Conservation (phyloP, 2,113 vertebrate genomes). For the Onychostruthus taczanowskii region DNA sequence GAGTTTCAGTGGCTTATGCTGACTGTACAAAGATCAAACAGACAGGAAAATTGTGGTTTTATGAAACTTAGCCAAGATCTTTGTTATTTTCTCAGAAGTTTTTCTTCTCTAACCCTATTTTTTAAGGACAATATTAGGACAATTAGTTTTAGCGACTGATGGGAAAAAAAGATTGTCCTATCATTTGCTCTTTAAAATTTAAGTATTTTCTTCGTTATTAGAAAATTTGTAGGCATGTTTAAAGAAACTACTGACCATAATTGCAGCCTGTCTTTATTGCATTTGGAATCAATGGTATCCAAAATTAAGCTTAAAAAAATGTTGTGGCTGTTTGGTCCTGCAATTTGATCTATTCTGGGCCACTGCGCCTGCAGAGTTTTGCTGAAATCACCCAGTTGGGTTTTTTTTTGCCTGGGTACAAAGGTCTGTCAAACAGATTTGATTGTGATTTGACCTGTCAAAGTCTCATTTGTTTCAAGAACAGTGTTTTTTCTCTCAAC, state of each 20-base stretch:
- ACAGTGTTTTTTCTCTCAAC: background rate
- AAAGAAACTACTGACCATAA: slow-evolving; percentile 24
- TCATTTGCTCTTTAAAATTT: background rate
- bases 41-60: slow-evolving; percentile 59
- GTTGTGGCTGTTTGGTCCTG: background rate
- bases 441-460: background rate
- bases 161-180: background rate
- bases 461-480: background rate
- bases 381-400: background rate
- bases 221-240: background rate
- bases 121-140: background rate
- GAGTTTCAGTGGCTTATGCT: slow-evolving; percentile 53
- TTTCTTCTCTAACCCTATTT: slow-evolving; percentile 23
- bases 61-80: slow-evolving; percentile 23
- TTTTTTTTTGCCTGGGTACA: background rate
- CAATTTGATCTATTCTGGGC: background rate
- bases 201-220: slow-evolving; percentile 12
- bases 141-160: background rate
- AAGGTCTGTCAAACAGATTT: background rate
- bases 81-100: slow-evolving; percentile 36
- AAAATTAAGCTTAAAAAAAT: slow-evolving; percentile 13
- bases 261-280: slow-evolving; percentile 19
- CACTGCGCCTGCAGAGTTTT: background rate
- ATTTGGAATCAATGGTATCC: slow-evolving; percentile 28
- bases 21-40: slow-evolving; percentile 64